Percentiles rank a stretch among this genome's conserved stretches.
Evolutionary conservation across 2,888 invertebrate genomes (phyloP).

Genomic region (Nymphalis urticae): DNA sequence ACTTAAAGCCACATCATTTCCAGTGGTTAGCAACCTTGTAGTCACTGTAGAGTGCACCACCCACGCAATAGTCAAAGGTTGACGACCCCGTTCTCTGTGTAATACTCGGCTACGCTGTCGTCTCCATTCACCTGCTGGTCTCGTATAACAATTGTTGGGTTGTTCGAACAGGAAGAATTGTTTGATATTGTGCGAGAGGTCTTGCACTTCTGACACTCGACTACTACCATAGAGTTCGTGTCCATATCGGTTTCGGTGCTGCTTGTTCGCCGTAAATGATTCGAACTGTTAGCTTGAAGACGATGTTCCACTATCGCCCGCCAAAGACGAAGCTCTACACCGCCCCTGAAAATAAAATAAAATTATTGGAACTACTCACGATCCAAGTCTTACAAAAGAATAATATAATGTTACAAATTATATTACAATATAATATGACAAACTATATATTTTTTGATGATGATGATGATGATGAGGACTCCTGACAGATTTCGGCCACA

Average conservation of each 20-base stretch:
- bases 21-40: conserved; percentile 17
- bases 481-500: no score
- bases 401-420: background rate
- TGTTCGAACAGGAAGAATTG: conserved; percentile 53
- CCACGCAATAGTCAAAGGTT: conserved; percentile 76
- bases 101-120: conserved; percentile 57
- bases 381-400: background rate
- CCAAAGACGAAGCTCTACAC: conserved; percentile 93
- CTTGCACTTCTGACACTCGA: conserved; percentile 70
- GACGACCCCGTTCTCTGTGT: conserved; percentile 60
- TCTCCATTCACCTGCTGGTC: conserved; percentile 62
- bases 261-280: conserved; percentile 62
- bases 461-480: no score
- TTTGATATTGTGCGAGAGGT: conserved; percentile 53
- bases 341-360: conserved; percentile 82
- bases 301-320: conserved; percentile 87
- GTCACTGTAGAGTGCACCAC: conserved; percentile 79
- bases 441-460: no score
- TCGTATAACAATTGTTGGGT: conserved; percentile 68
- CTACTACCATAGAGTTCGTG: conserved; percentile 72
- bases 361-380: background rate
- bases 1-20: conserved; percentile 17
- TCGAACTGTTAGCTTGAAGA: conserved; percentile 48
- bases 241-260: conserved; percentile 75
- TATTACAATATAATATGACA: background rate